These are phyloP conservation scores for Enteromius treurensis DNA, from an alignment of 2,797 vertebrate genomes.

Conservation along the genomic window DNA sequence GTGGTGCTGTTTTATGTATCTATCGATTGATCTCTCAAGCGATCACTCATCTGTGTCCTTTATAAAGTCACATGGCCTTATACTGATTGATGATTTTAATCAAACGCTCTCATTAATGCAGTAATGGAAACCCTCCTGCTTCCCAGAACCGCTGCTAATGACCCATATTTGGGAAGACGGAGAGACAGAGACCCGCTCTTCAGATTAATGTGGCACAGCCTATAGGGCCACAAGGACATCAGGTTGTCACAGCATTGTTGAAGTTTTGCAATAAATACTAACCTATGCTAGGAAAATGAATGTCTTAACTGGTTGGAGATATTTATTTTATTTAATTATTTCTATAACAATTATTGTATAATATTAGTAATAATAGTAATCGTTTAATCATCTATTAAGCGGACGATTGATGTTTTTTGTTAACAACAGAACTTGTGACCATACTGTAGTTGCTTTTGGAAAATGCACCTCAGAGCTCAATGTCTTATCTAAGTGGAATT, in stretches of 20 bases:
- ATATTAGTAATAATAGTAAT: neutral
- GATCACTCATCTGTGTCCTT: slow-evolving; percentile 24
- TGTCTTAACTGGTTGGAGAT: neutral
- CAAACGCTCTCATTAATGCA: slow-evolving; percentile 8
- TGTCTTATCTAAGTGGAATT: neutral
- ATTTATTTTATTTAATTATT: neutral
- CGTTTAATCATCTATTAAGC: neutral
- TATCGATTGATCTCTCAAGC: neutral
- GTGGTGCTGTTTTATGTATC: neutral
- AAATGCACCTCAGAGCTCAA: neutral
- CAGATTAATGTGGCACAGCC: slow-evolving; percentile 19
- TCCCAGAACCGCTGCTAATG: slow-evolving; percentile 8
- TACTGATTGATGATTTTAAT: slow-evolving; percentile 30
- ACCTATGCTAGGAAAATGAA: neutral
- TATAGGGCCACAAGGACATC: neutral
- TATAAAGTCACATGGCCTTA: slow-evolving; percentile 7
- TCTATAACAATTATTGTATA: neutral
- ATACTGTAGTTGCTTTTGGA: too few relatives aligned
- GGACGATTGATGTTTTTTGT: neutral
- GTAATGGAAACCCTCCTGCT: slow-evolving; percentile 8
- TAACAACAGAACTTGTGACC: too few relatives aligned
- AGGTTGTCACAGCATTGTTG: neutral
- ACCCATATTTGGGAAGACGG: slow-evolving; percentile 9
- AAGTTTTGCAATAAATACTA: neutral
- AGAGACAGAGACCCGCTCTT: neutral